phyloP scores from a whole-genome alignment of 2,888 invertebrate species.

The Meiosimyza decipiens region DNA sequence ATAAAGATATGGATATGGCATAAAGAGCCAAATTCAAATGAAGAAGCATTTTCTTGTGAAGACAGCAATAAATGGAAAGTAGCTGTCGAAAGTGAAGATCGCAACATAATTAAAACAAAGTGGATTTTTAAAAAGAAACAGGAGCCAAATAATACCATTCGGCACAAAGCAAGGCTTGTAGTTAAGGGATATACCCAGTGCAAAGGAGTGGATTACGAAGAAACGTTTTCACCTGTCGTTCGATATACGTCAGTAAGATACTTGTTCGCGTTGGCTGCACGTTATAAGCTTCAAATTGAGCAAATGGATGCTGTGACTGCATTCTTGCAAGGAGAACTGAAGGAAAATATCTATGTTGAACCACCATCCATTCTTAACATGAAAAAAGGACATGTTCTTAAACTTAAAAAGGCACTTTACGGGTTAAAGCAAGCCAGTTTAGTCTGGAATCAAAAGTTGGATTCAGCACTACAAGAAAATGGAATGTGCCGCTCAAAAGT shows the following conservation, averaged over 20 bases:
- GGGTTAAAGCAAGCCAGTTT: conserved; percentile 24
- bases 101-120: neutral
- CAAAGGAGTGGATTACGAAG: conserved; percentile 12
- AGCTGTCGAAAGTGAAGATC: neutral
- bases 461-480: neutral
- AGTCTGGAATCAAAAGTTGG: conserved; percentile 6
- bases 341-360: neutral
- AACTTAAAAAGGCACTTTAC: conserved; percentile 20
- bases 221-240: conserved; percentile 19
- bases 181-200: neutral
- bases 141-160: neutral
- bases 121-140: neutral
- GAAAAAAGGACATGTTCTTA: neutral
- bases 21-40: neutral
- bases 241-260: conserved; percentile 9
- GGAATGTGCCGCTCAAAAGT: conserved; percentile 10
- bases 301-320: conserved; percentile 22
- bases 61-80: neutral
- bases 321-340: conserved; percentile 16
- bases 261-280: conserved; percentile 3
- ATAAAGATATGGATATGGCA: neutral
- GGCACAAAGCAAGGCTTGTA: neutral
- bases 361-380: neutral
- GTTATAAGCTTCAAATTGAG: conserved; percentile 7
- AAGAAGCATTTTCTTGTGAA: neutral